These are phyloP conservation scores for Petrolisthes cinctipes DNA, from an alignment of 2,888 invertebrate species.

Conservation along the genomic window DNA sequence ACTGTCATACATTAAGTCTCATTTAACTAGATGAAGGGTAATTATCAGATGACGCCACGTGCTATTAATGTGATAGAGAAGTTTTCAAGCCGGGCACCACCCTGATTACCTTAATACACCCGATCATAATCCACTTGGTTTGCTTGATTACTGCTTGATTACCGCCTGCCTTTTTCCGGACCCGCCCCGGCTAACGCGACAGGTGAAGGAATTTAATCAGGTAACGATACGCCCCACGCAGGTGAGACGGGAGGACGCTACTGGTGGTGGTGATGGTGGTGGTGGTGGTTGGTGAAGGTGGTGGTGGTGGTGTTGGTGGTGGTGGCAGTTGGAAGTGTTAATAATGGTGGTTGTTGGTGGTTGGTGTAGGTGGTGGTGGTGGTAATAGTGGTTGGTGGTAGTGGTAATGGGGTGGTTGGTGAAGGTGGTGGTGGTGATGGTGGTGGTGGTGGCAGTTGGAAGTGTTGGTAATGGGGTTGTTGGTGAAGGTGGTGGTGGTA, in stretches of 20 bases:
- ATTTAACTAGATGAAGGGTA: constrained; percentile 37
- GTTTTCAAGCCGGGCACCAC: not conserved
- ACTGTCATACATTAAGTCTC: constrained; percentile 38
- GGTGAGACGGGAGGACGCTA: not conserved
- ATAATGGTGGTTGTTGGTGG: too few species aligned
- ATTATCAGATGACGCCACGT: constrained; percentile 7
- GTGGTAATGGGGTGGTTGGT: not conserved
- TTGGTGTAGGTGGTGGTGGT: too few species aligned
- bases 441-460: too few species aligned
- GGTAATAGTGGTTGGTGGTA: not conserved
- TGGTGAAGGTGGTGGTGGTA: not conserved
- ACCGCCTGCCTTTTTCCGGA: not conserved
- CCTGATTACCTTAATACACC: constrained; percentile 3
- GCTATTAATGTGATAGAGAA: constrained; percentile 34
- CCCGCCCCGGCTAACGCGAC: not conserved
- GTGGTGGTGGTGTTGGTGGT: not conserved
- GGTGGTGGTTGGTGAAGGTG: not conserved
- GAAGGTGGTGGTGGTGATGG: not conserved
- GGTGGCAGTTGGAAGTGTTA: not conserved
- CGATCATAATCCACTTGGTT: not conserved
- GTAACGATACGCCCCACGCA: not conserved
- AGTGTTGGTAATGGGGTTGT: not conserved
- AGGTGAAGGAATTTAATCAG: constrained; percentile 15
- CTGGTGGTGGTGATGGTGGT: not conserved
- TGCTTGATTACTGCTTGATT: not conserved